Evolutionary conservation across 2,888 invertebrate genomes (phyloP).

Genomic region (Tachina fera): DNA sequence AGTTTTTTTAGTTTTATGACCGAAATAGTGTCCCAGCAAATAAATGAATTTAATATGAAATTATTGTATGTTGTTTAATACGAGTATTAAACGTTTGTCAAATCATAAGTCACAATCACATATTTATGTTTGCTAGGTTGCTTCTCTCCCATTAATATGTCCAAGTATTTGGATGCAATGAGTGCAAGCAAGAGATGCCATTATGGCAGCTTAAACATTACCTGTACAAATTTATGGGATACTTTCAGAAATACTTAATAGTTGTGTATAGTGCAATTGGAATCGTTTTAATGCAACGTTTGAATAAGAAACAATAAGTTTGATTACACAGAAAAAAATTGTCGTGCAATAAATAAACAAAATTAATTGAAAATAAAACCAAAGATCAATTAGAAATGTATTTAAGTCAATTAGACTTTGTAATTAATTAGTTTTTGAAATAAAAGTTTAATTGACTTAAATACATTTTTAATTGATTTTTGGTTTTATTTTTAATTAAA

Average conservation of each 20-base stretch:
- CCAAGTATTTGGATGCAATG: neutral
- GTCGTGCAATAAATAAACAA: no score
- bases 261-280: neutral
- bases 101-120: neutral
- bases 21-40: neutral
- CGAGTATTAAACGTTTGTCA: neutral
- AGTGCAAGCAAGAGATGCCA: neutral
- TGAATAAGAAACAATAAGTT: neutral
- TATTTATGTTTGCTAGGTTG: neutral
- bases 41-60: neutral
- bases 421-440: no score
- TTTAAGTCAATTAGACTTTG: no score
- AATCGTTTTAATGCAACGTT: neutral
- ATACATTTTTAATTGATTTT: no score
- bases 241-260: constrained; percentile 1
- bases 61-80: neutral
- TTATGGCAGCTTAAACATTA: constrained; percentile 16
- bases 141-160: neutral
- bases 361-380: no score
- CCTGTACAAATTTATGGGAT: constrained; percentile 7
- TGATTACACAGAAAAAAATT: no score
- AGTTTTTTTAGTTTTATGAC: neutral
- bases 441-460: no score
- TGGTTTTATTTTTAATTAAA: no score
- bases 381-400: no score